Conservation (phyloP, 2,888 invertebrate species). For the Amphipoea lucens region DNA sequence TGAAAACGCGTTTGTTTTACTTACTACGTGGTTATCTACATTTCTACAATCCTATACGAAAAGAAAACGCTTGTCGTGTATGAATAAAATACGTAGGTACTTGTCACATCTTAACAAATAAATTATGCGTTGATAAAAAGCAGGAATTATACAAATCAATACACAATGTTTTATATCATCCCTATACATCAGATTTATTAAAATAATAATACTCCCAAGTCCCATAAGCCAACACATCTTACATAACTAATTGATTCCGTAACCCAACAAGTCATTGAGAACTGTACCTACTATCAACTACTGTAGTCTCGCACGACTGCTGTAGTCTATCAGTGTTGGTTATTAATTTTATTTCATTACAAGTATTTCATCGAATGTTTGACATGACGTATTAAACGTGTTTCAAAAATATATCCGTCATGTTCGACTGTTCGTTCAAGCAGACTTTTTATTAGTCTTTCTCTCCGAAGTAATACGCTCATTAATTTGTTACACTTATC, state of each 20-base stretch:
- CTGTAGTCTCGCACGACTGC: slow-evolving; percentile 29
- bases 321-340: slow-evolving; percentile 23
- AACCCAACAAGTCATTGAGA: slow-evolving; percentile 34
- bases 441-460: slow-evolving; percentile 43
- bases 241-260: slow-evolving; percentile 50
- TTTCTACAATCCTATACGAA: slow-evolving; percentile 84
- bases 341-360: slow-evolving; percentile 40
- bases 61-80: slow-evolving; percentile 68
- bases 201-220: slow-evolving; percentile 61
- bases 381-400: slow-evolving; percentile 42
- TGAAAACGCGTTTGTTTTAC: slow-evolving; percentile 53
- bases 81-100: slow-evolving; percentile 77
- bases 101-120: slow-evolving; percentile 79
- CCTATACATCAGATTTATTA: slow-evolving; percentile 71
- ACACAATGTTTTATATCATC: slow-evolving; percentile 68
- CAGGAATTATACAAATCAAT: slow-evolving; percentile 75
- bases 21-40: slow-evolving; percentile 87
- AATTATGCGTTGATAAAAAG: slow-evolving; percentile 80
- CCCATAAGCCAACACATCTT: slow-evolving; percentile 56
- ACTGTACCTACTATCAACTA: slow-evolving; percentile 28
- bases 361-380: slow-evolving; percentile 46
- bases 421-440: slow-evolving; percentile 41
- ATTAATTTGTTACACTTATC: slow-evolving; percentile 36
- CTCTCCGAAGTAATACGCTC: slow-evolving; percentile 29
- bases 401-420: slow-evolving; percentile 57